A percentile compares a stretch with the other conserved stretches of the same genome.
These are phyloP conservation scores for Phataginus tetradactyla DNA, from an alignment of 2,797 vertebrate genomes.

Conservation along the genomic window DNA sequence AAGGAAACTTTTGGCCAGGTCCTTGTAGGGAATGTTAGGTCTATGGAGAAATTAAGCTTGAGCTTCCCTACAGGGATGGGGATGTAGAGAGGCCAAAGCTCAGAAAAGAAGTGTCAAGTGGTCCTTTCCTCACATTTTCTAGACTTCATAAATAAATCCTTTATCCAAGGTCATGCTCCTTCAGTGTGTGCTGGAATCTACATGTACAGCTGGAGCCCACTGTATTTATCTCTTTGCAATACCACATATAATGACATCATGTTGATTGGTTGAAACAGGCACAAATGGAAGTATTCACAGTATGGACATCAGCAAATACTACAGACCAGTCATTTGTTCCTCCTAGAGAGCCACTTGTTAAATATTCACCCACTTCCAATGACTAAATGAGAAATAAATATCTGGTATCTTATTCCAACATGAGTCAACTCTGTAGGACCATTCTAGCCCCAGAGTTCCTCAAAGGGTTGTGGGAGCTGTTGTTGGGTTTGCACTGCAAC, in stretches of 20 bases:
- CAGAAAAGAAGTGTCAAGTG: neutral
- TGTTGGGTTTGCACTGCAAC: neutral
- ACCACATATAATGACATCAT: neutral
- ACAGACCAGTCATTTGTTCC: neutral
- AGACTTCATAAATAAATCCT: neutral
- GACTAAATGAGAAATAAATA: neutral
- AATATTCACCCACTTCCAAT: neutral
- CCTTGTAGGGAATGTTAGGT: neutral
- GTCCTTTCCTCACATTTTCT: neutral
- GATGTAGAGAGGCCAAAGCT: neutral
- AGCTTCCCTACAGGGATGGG: neutral
- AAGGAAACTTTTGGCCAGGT: neutral
- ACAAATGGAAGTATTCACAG: neutral
- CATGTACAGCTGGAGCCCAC: neutral
- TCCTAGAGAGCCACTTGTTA: neutral
- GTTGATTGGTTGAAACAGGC: neutral
- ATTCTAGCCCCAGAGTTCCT: neutral
- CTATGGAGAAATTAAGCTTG: neutral
- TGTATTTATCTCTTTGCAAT: neutral
- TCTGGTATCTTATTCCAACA: neutral
- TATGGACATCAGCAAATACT: neutral
- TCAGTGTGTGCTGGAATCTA: neutral
- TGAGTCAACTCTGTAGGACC: neutral
- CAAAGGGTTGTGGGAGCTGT: neutral
- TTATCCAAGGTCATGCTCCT: neutral